These are phyloP conservation scores for Formicarius rufipectus DNA, from an alignment of 2,113 vertebrate genomes.

Conservation along the genomic window DNA sequence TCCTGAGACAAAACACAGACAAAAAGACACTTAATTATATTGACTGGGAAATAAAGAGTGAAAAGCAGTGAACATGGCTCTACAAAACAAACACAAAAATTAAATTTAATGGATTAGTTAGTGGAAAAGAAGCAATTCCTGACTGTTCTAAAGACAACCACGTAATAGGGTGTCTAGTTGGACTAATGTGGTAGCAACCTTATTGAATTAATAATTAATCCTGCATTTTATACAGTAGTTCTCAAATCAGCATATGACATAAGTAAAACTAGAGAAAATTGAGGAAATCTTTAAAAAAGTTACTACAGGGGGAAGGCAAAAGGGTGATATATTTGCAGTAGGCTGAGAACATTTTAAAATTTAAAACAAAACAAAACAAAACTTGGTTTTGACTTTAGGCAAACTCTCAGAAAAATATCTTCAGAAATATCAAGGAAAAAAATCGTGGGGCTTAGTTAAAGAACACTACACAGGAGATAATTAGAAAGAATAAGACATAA, in stretches of 20 bases:
- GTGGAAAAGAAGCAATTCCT: not conserved
- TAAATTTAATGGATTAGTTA: not conserved
- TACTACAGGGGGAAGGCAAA: not conserved
- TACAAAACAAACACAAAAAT: not conserved
- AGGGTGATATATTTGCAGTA: not conserved
- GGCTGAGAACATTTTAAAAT: not conserved
- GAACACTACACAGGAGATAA: not conserved
- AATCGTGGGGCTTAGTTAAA: not conserved
- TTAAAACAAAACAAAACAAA: fast-evolving
- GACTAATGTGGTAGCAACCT: not conserved
- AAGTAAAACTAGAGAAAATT: not conserved
- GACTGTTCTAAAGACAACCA: not conserved
- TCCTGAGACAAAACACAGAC: not conserved
- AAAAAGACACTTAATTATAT: not conserved
- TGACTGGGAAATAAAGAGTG: not conserved
- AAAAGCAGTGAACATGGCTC: not conserved
- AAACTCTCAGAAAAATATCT: not conserved
- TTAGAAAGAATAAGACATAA: not conserved
- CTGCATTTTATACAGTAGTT: not conserved
- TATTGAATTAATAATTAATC: not conserved
- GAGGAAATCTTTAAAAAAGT: not conserved
- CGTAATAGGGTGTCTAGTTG: not conserved
- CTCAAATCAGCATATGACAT: not conserved
- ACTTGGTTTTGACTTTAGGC: not conserved
- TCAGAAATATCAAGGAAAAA: not conserved